These are phyloP conservation scores for Campylorhamphus procurvoides DNA, from an alignment of 2,113 vertebrate species.

Conservation along the genomic window DNA sequence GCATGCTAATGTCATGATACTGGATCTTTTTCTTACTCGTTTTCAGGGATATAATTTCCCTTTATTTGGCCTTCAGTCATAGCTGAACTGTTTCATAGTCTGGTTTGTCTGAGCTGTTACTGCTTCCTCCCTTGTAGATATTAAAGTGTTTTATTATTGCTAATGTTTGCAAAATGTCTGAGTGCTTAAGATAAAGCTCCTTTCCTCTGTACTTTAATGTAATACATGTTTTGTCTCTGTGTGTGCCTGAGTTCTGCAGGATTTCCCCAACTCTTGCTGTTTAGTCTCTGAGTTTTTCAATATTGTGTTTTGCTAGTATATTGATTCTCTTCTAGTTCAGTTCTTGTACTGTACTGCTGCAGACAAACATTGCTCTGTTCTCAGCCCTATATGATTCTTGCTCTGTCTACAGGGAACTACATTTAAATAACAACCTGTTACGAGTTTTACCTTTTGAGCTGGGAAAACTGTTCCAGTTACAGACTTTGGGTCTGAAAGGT, in stretches of 20 bases:
- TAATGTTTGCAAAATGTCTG: neutral
- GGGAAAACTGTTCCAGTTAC: constrained; percentile 99
- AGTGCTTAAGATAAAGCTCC: neutral
- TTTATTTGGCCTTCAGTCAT: neutral
- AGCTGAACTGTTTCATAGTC: neutral
- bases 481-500: constrained; percentile 99
- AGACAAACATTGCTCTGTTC: constrained; percentile 30
- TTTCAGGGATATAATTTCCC: neutral
- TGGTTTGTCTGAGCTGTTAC: neutral
- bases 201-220: neutral
- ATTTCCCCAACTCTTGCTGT: neutral
- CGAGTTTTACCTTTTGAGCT: constrained; percentile 99
- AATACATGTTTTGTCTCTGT: neutral
- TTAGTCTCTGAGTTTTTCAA: neutral
- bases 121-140: neutral
- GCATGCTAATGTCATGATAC: neutral
- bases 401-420: constrained; percentile 91
- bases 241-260: neutral
- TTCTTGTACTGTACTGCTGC: neutral
- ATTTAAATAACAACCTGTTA: constrained; percentile 99
- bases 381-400: constrained; percentile 64
- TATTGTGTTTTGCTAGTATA: neutral
- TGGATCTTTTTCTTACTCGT: neutral
- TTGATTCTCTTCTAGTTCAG: neutral
- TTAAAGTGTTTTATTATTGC: neutral